Conservation (phyloP, 2,888 invertebrate species). For the Tipula lateralis region DNA sequence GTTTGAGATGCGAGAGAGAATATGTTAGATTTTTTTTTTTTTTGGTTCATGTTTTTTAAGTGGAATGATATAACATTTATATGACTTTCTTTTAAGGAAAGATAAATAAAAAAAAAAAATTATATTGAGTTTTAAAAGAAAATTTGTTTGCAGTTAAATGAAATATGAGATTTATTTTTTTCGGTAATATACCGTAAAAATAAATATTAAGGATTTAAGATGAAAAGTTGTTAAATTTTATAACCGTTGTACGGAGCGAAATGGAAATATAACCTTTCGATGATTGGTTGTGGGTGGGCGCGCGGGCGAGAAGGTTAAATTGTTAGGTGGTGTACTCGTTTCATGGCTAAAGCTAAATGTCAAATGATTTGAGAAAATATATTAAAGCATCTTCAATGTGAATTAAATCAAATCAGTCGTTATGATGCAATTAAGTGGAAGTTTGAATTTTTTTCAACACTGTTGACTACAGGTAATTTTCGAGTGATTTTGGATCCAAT, state of each 20-base stretch:
- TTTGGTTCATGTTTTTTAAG: neutral
- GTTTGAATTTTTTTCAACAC: too few relatives aligned
- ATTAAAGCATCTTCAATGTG: neutral
- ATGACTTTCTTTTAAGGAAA: constrained; percentile 19
- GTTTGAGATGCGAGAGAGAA: neutral
- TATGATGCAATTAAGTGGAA: too few relatives aligned
- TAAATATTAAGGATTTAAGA: constrained; percentile 24
- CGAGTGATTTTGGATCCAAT: too few relatives aligned
- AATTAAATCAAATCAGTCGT: too few relatives aligned
- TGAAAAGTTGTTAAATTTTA: constrained; percentile 24
- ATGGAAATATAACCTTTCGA: neutral
- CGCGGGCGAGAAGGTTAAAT: too few relatives aligned
- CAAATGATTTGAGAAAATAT: neutral
- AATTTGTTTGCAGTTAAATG: constrained; percentile 28
- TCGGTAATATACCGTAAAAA: constrained; percentile 24
- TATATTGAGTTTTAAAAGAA: constrained; percentile 26
- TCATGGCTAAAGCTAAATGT: neutral
- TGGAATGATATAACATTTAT: constrained; percentile 24
- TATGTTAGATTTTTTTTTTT: neutral
- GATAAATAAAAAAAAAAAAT: constrained; percentile 9
- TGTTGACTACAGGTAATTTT: too few relatives aligned
- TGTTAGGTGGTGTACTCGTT: neutral
- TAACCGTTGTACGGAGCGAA: neutral
- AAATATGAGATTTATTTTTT: constrained; percentile 27
- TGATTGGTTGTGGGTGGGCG: neutral